Conservation (phyloP, 2,113 vertebrate genomes). For the Sapayoa aenigma region DNA sequence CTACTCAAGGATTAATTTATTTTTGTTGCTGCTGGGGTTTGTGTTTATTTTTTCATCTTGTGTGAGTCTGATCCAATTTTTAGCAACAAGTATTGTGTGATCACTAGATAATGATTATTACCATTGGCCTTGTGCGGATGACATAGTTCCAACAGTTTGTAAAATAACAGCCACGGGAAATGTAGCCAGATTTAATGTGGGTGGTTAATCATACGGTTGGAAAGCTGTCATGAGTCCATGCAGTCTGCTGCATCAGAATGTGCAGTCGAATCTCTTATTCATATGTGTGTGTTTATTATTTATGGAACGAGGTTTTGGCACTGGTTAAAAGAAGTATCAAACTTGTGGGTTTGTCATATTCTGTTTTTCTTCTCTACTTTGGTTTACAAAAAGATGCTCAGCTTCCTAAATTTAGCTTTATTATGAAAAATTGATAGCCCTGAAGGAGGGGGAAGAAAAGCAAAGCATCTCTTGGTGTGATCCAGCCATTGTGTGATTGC, state of each 20-base stretch:
- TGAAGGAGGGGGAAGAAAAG: neutral
- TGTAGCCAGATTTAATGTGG: slow-evolving; percentile 25
- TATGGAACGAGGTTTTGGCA: slow-evolving; percentile 47
- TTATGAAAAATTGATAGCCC: slow-evolving; percentile 50
- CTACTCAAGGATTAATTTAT: neutral
- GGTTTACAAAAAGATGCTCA: slow-evolving; percentile 16
- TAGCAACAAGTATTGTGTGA: neutral
- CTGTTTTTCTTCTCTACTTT: slow-evolving; percentile 26
- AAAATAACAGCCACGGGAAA: slow-evolving; percentile 11
- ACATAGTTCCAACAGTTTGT: slow-evolving; percentile 13
- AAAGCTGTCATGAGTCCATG: slow-evolving; percentile 1
- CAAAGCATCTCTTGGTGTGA: neutral
- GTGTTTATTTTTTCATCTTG: neutral
- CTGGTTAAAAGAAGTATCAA: slow-evolving; percentile 34
- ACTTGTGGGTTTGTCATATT: slow-evolving; percentile 40
- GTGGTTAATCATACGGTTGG: slow-evolving; percentile 39
- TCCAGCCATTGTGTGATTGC: neutral
- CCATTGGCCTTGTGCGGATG: neutral
- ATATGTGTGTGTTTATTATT: slow-evolving; percentile 44
- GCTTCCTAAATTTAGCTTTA: slow-evolving; percentile 41
- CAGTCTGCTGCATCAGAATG: neutral
- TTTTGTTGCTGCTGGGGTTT: neutral
- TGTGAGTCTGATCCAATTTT: neutral
- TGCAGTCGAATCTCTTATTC: slow-evolving; percentile 10
- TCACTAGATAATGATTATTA: slow-evolving; percentile 9